A percentile compares a stretch with the other conserved stretches of the same genome.
phyloP scores from a whole-genome alignment of 2,797 vertebrate genomes.

The Coracias cyanogaster region DNA sequence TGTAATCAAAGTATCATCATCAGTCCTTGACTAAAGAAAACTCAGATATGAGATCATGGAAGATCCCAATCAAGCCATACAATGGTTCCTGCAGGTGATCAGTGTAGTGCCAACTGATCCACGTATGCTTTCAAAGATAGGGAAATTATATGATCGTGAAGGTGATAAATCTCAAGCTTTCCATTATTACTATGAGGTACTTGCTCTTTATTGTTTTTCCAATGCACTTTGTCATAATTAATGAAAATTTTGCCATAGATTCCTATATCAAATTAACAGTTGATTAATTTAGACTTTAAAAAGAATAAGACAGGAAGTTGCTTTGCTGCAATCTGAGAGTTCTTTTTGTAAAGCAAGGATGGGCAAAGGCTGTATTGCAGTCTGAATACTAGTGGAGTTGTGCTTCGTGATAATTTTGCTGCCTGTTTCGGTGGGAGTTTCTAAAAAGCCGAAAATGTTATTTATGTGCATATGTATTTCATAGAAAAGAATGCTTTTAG shows the following conservation, averaged over 20 bases:
- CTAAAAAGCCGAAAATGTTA: not conserved
- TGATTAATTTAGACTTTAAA: not conserved
- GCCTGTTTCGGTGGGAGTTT: not conserved
- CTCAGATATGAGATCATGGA: slow-evolving; percentile 90
- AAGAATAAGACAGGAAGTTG: not conserved
- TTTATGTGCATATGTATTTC: not conserved
- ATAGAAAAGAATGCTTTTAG: not conserved
- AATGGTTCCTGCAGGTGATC: slow-evolving; percentile 94
- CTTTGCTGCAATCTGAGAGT: not conserved
- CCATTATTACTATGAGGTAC: slow-evolving; percentile 95
- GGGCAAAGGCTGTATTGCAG: not conserved
- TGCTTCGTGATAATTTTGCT: not conserved
- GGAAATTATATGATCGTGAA: slow-evolving; percentile 89
- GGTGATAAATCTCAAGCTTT: slow-evolving; percentile 97
- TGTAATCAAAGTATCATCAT: not conserved
- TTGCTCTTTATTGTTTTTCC: not conserved
- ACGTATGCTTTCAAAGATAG: slow-evolving; percentile 89
- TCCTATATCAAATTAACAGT: not conserved
- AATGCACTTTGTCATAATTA: not conserved
- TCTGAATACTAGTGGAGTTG: not conserved
- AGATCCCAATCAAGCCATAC: slow-evolving; percentile 91
- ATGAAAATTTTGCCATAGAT: not conserved
- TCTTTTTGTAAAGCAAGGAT: not conserved
- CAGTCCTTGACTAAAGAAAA: slow-evolving; percentile 72
- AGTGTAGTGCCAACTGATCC: slow-evolving; percentile 93